Evolutionary conservation across 2,113 vertebrate species (phyloP), one percentile per base, ranked within the genome.

Genomic region (Galeopterus variegatus): DNA sequence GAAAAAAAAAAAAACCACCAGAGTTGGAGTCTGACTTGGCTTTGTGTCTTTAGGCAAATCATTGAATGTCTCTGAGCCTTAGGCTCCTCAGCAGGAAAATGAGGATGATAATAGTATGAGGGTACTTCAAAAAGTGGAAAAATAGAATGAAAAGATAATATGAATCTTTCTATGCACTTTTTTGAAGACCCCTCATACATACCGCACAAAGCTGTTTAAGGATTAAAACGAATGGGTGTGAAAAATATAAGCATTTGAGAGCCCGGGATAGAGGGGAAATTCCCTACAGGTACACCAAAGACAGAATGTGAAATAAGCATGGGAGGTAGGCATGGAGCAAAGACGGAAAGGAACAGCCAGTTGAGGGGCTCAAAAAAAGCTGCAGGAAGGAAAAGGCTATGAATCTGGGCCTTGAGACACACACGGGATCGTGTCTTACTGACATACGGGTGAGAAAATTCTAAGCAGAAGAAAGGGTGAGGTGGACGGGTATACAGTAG

Each of bases 151-250:
- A 41, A 41, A 41, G 41, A 41, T 41, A 41, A 41, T 41, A 41
- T 41, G 41, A 41, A 41, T 41, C 41, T 41, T 41, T 41, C 41
- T 4, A 41, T 41, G 41, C 41, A 41, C 41, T 41, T 41, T 41
- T 41, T 41, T 41, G 41, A 41, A 41, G 41, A 41, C 41, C 41
- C 41, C 41, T 41, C 41, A 64, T 26, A 60, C 6, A 8, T 45
- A 28, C 5, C 18, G 76, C 56, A 50, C 3, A 41, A 87, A n/a
- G 13, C 18, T 79, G 36, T 58, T 79, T 50, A 90, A 92, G 19
- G 21, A 36, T 64, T 69, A 90, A 92, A 93, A 84, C 96, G 70
- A 84, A 62, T 26, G 23, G 18, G 28, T 28, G 48, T 89, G 62
- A 54, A 84, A 84, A 33, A 23, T 48, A 1, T 36, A 69, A 79